phyloP scores from a whole-genome alignment of 2,113 vertebrate genomes.

The Dicaeum eximium region DNA sequence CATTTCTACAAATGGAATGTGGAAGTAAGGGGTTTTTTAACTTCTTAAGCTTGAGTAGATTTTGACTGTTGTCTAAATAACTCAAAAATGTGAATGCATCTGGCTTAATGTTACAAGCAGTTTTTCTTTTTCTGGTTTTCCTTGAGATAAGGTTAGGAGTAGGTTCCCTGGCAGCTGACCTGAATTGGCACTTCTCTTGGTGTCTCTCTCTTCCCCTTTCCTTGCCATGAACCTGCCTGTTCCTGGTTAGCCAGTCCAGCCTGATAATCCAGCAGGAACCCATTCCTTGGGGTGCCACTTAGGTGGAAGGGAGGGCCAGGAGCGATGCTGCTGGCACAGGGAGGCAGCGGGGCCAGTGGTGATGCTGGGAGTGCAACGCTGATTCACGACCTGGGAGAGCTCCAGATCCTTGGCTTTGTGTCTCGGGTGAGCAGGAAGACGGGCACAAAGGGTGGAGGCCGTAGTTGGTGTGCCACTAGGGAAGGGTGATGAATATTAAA shows the following conservation, averaged over 20 bases:
- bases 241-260: conserved; percentile 44
- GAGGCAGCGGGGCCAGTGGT: rapidly evolving
- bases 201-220: neutral
- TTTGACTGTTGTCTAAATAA: neutral
- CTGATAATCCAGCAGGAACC: conserved; percentile 40
- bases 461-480: neutral
- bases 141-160: neutral
- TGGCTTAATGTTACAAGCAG: neutral
- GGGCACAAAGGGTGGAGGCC: rapidly evolving
- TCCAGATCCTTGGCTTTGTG: neutral
- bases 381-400: rapidly evolving
- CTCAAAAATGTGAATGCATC: neutral
- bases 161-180: neutral
- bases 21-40: neutral
- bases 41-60: neutral
- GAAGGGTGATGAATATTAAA: neutral
- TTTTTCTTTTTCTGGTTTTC: neutral
- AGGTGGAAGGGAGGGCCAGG: neutral
- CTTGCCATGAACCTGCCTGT: neutral
- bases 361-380: rapidly evolving
- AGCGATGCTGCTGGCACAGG: rapidly evolving
- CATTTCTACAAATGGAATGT: neutral
- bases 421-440: rapidly evolving
- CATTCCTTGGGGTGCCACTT: neutral
- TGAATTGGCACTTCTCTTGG: neutral